phyloP scores from a whole-genome alignment of 2,113 vertebrate species.

The Scomber scombrus region DNA sequence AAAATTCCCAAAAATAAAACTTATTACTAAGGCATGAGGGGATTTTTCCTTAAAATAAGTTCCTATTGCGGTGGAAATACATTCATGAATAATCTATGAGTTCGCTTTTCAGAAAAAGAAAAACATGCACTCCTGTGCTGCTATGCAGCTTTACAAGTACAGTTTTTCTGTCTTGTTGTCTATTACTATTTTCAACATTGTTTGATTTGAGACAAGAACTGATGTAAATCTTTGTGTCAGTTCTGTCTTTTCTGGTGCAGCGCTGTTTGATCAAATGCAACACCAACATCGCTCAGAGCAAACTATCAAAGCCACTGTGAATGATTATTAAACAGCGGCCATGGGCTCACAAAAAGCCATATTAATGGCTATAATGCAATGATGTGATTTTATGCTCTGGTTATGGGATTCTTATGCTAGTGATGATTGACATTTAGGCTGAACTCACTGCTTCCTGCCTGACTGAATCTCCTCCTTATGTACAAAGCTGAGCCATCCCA shows the following conservation, averaged over 20 bases:
- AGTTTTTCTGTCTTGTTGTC: slow-evolving; percentile 8
- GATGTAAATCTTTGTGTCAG: slow-evolving; percentile 24
- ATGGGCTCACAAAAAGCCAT: slow-evolving; percentile 24
- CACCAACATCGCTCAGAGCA: slow-evolving; percentile 24
- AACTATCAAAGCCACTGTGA: slow-evolving; percentile 28
- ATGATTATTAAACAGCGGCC: slow-evolving; percentile 42
- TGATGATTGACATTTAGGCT: slow-evolving; percentile 30
- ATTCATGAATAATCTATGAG: slow-evolving; percentile 65
- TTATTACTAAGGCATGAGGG: slow-evolving; percentile 20
- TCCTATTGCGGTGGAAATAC: slow-evolving; percentile 28
- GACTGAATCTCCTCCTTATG: slow-evolving; percentile 52
- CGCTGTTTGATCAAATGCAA: slow-evolving; percentile 39
- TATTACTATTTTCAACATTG: slow-evolving; percentile 38
- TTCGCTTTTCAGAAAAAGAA: slow-evolving; percentile 18
- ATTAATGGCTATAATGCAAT: slow-evolving; percentile 39
- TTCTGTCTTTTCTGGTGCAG: slow-evolving; percentile 6
- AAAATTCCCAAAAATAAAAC: slow-evolving; percentile 54
- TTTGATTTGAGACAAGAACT: slow-evolving; percentile 28
- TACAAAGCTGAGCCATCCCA: slow-evolving; percentile 4
- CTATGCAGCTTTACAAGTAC: neutral
- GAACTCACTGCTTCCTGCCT: slow-evolving; percentile 15
- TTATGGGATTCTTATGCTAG: slow-evolving; percentile 10
- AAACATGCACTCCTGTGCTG: slow-evolving; percentile 10
- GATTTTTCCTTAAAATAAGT: slow-evolving; percentile 35
- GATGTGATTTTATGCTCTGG: slow-evolving; percentile 56